phyloP scores from a whole-genome alignment of 2,888 invertebrate genomes.

The Copidosoma aretas region DNA sequence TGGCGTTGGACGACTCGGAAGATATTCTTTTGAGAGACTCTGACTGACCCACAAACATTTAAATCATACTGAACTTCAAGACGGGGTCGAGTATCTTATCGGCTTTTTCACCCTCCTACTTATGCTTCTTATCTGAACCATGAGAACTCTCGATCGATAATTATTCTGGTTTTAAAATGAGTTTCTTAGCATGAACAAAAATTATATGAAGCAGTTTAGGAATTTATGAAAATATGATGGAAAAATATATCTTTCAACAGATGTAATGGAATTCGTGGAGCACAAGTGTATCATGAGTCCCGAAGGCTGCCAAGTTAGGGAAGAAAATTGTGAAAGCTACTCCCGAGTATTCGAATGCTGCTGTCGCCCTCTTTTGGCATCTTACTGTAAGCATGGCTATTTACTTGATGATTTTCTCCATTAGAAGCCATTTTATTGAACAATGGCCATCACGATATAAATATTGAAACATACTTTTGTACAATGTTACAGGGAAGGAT shows the following conservation, averaged over 20 bases:
- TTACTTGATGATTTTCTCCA: background rate
- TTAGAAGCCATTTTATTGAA: background rate
- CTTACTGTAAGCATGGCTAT: slow-evolving; percentile 65
- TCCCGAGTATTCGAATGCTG: slow-evolving; percentile 71
- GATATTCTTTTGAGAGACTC: too few relatives aligned
- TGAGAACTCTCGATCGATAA: too few relatives aligned
- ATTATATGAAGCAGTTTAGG: too few relatives aligned
- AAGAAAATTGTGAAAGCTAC: slow-evolving; percentile 71
- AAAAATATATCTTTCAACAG: slow-evolving; percentile 61
- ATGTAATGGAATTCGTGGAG: slow-evolving; percentile 72
- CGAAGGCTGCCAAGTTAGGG: slow-evolving; percentile 68
- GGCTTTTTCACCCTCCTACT: background rate
- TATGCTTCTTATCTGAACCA: background rate
- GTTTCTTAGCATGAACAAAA: too few relatives aligned
- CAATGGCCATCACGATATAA: background rate
- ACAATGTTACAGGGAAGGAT: slow-evolving; percentile 55
- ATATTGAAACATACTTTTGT: slow-evolving; percentile 14
- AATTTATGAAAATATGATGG: background rate
- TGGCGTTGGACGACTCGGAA: too few relatives aligned
- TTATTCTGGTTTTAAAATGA: too few relatives aligned
- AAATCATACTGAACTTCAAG: too few relatives aligned
- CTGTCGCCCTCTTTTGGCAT: slow-evolving; percentile 68
- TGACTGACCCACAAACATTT: too few relatives aligned
- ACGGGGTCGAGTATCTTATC: too few relatives aligned
- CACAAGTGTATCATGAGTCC: slow-evolving; percentile 73